These are phyloP conservation scores for Capreolus pygargus DNA, from an alignment of 2,113 vertebrate genomes.

Conservation along the genomic window DNA sequence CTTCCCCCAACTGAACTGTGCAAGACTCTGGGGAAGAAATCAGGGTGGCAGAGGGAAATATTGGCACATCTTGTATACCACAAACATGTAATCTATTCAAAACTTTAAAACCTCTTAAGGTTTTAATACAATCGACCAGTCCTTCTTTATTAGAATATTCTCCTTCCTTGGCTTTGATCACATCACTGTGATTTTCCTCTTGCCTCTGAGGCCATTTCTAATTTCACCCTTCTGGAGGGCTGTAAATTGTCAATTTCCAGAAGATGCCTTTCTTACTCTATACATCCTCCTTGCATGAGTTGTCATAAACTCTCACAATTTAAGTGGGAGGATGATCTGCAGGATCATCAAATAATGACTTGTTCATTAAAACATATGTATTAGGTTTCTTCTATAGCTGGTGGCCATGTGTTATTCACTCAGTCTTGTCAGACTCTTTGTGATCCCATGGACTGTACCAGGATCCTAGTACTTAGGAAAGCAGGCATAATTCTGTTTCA, in stretches of 20 bases:
- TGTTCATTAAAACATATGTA: neutral
- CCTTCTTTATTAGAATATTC: neutral
- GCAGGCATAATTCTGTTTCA: neutral
- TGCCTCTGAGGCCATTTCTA: neutral
- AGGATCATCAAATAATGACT: neutral
- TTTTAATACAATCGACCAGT: neutral
- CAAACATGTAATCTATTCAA: neutral
- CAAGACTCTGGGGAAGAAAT: neutral
- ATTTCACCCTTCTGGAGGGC: neutral
- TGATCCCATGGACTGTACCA: neutral
- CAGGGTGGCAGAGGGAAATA: neutral
- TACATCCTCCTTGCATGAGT: neutral
- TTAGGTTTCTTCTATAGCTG: neutral
- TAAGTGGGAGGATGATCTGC: neutral
- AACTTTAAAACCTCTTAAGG: neutral
- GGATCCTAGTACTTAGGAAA: neutral
- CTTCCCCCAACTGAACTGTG: neutral
- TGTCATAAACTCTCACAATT: neutral
- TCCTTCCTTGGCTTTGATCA: neutral
- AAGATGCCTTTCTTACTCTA: neutral
- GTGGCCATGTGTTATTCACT: neutral
- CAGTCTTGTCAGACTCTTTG: neutral
- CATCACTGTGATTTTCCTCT: neutral
- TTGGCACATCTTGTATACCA: neutral
- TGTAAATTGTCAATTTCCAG: neutral